These are phyloP conservation scores for Parnassius glacialis DNA, from an alignment of 2,888 invertebrate genomes.

Conservation along the genomic window DNA sequence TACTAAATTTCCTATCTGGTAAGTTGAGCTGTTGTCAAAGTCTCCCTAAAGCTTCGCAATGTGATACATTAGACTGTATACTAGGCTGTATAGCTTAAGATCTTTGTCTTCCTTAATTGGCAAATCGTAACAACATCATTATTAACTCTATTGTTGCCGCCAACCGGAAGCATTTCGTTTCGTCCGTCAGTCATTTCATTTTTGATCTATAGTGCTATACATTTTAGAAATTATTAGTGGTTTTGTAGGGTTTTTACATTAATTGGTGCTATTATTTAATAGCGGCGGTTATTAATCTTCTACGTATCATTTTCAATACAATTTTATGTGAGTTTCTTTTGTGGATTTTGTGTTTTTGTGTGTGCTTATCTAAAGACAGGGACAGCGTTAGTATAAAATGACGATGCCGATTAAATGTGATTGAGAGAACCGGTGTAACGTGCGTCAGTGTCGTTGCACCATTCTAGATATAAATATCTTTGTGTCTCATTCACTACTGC, in stretches of 20 bases:
- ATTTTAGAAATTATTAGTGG: conserved; percentile 32
- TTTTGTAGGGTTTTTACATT: conserved; percentile 35
- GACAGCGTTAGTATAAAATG: conserved; percentile 43
- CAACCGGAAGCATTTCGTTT: conserved; percentile 55
- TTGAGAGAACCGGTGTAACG: conserved; percentile 40
- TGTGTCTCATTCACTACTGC: conserved; percentile 31
- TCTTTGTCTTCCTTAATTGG: no score
- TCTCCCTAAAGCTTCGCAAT: no score
- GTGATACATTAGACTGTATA: no score
- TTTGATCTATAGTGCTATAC: conserved; percentile 62
- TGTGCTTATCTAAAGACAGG: conserved; percentile 18
- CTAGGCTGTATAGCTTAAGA: no score
- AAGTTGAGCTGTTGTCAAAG: no score
- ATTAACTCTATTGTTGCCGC: conserved; percentile 14
- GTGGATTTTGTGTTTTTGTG: conserved; percentile 14
- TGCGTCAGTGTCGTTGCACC: conserved; percentile 40
- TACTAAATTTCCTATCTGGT: no score
- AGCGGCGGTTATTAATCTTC: conserved; percentile 32
- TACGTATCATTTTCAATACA: conserved; percentile 28
- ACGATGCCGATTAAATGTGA: conserved; percentile 56
- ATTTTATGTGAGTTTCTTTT: conserved; percentile 35
- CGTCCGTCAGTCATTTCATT: conserved; percentile 52
- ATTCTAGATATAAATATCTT: conserved; percentile 42
- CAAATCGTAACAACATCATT: no score
- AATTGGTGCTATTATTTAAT: conserved; percentile 34